These are phyloP conservation scores for Sinocyclocheilus anophthalmus DNA, from an alignment of 2,113 vertebrate species.

Conservation along the genomic window DNA sequence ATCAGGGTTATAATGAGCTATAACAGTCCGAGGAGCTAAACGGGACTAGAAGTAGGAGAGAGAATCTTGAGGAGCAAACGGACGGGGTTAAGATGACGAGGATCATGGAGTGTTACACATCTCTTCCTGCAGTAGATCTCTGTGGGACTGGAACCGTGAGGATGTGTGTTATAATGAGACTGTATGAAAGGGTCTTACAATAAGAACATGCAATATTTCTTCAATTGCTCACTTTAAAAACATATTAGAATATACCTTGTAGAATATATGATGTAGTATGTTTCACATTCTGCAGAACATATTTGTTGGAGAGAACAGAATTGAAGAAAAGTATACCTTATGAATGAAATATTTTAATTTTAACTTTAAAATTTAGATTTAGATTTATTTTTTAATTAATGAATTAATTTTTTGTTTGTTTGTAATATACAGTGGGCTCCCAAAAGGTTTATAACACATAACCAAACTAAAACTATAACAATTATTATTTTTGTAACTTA, in stretches of 20 bases:
- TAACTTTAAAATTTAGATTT: no score
- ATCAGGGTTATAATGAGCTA: conserved; percentile 8
- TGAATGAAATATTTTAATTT: neutral
- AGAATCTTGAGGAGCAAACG: neutral
- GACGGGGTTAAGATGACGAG: conserved; percentile 3
- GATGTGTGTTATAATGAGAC: neutral
- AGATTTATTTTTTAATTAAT: no score
- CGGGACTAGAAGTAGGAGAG: neutral
- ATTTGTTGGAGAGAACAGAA: neutral
- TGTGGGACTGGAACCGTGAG: neutral
- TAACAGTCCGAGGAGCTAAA: neutral
- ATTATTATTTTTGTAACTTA: no score
- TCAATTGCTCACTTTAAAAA: neutral
- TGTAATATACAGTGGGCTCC: neutral
- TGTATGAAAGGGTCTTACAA: neutral
- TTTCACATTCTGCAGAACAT: neutral
- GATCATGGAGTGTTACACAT: neutral
- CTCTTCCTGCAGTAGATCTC: neutral
- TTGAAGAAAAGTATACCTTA: neutral
- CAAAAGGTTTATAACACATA: neutral
- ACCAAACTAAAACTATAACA: neutral
- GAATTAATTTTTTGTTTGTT: neutral
- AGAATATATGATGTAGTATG: neutral
- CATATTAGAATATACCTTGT: no score
- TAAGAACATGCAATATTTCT: neutral